Percentiles rank a stretch among this genome's conserved stretches.
These are phyloP conservation scores for Nezara viridula DNA, from an alignment of 2,888 invertebrate genomes.

Conservation along the genomic window DNA sequence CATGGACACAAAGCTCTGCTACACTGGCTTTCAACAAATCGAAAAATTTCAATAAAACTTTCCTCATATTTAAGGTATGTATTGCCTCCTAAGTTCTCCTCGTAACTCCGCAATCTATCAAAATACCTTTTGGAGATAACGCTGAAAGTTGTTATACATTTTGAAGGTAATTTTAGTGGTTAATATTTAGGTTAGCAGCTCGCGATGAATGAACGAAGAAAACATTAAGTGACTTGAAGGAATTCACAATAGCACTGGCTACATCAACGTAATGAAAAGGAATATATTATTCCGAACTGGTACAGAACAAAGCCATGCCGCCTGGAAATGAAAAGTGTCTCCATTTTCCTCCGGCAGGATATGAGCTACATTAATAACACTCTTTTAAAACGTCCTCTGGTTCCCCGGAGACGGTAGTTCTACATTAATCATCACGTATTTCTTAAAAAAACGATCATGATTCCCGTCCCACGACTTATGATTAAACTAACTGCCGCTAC, in stretches of 20 bases:
- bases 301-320: constrained; percentile 25
- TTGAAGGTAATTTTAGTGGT: not conserved
- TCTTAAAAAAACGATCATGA: not conserved
- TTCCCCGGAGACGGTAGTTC: not conserved
- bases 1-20: too few relatives aligned
- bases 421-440: not conserved
- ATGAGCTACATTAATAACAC: constrained; percentile 31
- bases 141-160: not conserved
- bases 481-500: not conserved
- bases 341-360: not conserved
- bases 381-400: not conserved
- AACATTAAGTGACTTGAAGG: not conserved
- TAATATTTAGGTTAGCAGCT: not conserved
- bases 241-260: not conserved
- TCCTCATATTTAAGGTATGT: too few relatives aligned
- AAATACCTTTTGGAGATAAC: too few relatives aligned
- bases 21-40: too few relatives aligned
- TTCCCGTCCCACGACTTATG: not conserved
- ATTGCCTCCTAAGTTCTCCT: too few relatives aligned
- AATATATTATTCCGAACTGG: constrained; percentile 3
- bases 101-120: too few relatives aligned
- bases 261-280: constrained; percentile 6
- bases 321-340: constrained; percentile 49
- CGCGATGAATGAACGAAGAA: not conserved
- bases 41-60: too few relatives aligned